A percentile compares a stretch with the other conserved stretches of the same genome.
These are phyloP conservation scores for Chalcis sispes DNA, from an alignment of 2,888 invertebrate species.

Conservation along the genomic window DNA sequence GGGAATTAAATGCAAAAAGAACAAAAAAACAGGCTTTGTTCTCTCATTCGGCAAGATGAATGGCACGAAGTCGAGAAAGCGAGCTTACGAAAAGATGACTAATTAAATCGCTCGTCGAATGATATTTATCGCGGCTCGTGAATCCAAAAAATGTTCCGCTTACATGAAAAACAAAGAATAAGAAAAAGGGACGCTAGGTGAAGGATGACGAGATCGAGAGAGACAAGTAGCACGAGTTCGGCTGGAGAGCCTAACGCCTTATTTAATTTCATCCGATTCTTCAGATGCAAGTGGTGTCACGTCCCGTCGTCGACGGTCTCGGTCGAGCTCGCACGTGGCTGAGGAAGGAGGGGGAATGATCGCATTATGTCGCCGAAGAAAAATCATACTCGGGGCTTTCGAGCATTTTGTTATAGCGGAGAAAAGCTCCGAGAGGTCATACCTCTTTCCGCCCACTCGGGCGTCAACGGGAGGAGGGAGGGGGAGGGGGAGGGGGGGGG, in stretches of 20 bases:
- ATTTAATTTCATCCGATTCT: slow-evolving; percentile 57
- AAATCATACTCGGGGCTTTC: slow-evolving; percentile 58
- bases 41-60: no score
- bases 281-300: slow-evolving; percentile 54
- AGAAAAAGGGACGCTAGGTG: slow-evolving; percentile 28
- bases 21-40: no score
- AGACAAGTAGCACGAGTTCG: neutral
- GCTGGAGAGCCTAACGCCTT: slow-evolving; percentile 9
- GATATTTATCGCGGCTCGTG: no score
- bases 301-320: slow-evolving; percentile 41
- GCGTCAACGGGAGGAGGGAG: no score
- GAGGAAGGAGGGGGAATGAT: slow-evolving; percentile 47
- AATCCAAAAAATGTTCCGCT: no score
- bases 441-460: slow-evolving; percentile 38
- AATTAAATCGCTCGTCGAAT: no score
- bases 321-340: neutral
- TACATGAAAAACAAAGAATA: neutral
- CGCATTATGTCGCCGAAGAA: slow-evolving; percentile 56
- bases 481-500: no score
- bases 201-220: slow-evolving; percentile 17
- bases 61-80: no score
- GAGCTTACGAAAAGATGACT: no score
- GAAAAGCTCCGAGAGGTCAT: slow-evolving; percentile 48
- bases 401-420: slow-evolving; percentile 57
- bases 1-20: no score